phyloP scores from a whole-genome alignment of 2,113 vertebrate genomes.

The Albula glossodonta region DNA sequence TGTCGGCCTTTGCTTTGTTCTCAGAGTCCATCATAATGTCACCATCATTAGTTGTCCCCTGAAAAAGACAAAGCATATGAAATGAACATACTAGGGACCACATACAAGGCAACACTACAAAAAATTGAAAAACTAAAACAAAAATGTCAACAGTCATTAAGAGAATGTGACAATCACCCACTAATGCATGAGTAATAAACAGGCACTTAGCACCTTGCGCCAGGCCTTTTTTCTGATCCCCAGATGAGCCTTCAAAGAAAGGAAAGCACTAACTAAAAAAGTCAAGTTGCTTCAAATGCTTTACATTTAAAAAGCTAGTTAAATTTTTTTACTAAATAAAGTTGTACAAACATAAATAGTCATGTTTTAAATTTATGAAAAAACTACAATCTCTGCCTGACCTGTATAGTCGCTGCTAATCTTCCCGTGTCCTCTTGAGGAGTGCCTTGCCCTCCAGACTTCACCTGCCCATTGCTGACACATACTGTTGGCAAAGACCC shows the following conservation, averaged over 20 bases:
- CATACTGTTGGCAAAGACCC: constrained; percentile 52
- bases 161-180: too few relatives aligned
- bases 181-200: too few relatives aligned
- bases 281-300: too few relatives aligned
- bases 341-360: too few relatives aligned
- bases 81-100: constrained; percentile 1
- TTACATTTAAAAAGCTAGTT: too few relatives aligned
- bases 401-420: neutral
- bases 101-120: neutral
- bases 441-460: neutral
- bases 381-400: neutral
- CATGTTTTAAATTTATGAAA: neutral
- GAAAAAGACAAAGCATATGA: constrained; percentile 7
- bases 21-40: constrained; percentile 6
- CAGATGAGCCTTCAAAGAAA: too few relatives aligned
- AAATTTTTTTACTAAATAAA: too few relatives aligned
- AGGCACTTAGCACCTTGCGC: too few relatives aligned
- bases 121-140: neutral
- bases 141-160: too few relatives aligned
- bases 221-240: too few relatives aligned
- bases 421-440: neutral
- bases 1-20: constrained; percentile 29
- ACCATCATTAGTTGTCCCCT: constrained; percentile 56
- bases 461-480: constrained; percentile 13
- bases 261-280: too few relatives aligned